These are phyloP conservation scores for Machimus rusticus DNA, from an alignment of 2,888 invertebrate genomes.

Conservation along the genomic window DNA sequence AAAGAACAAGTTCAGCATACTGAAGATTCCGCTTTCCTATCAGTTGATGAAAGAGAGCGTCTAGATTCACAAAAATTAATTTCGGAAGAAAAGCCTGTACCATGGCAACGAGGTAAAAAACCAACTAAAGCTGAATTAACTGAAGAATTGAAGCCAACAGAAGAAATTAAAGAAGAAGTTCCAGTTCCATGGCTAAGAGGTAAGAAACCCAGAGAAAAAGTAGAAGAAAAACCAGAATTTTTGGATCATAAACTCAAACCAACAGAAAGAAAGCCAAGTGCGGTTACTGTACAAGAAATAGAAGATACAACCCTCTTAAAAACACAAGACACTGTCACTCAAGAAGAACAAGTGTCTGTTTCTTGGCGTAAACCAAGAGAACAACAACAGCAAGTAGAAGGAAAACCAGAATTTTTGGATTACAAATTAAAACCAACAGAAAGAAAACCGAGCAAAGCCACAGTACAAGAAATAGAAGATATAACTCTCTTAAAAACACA, in stretches of 20 bases:
- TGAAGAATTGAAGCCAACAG: conserved; percentile 57
- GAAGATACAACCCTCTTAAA: background rate
- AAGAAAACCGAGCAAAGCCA: conserved; percentile 45
- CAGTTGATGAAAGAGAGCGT: conserved; percentile 52
- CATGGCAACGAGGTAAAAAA: conserved; percentile 43
- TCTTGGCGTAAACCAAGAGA: background rate
- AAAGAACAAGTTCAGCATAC: conserved; percentile 48
- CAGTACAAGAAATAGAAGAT: background rate
- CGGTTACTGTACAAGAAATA: background rate
- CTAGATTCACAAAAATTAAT: conserved; percentile 51
- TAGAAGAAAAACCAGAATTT: conserved; percentile 46
- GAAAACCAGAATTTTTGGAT: conserved; percentile 49
- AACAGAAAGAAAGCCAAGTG: conserved; percentile 46
- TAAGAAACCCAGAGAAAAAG: conserved; percentile 51
- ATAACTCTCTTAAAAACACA: background rate
- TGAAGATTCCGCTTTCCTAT: conserved; percentile 37
- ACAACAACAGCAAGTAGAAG: background rate
- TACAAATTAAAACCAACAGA: conserved; percentile 47
- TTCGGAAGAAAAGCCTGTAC: conserved; percentile 49
- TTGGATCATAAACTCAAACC: conserved; percentile 49
- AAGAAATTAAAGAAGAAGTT: conserved; percentile 51
- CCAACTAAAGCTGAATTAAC: conserved; percentile 43
- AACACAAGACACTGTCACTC: conserved; percentile 48
- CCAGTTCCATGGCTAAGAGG: conserved; percentile 61
- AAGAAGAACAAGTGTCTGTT: conserved; percentile 54